These are phyloP conservation scores for Botia kubotai DNA, from an alignment of 2,797 vertebrate genomes.

Conservation along the genomic window DNA sequence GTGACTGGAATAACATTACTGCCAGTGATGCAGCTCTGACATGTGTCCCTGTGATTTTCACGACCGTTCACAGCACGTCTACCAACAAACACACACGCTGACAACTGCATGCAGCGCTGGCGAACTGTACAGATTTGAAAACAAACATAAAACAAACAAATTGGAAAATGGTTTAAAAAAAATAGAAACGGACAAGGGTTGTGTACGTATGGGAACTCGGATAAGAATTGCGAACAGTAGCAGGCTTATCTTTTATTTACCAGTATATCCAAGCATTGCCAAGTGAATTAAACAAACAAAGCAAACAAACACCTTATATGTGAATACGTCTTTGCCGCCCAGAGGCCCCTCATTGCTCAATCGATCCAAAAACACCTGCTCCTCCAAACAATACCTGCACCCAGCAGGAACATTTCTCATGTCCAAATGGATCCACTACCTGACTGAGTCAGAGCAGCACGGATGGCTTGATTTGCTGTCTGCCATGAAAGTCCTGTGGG, in stretches of 20 bases:
- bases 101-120: not conserved
- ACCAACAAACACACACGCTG: conserved; percentile 11
- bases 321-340: conserved; percentile 22
- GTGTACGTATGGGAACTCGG: conserved; percentile 21
- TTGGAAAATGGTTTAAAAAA: conserved; percentile 8
- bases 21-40: conserved; percentile 24
- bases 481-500: not conserved
- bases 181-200: conserved; percentile 14
- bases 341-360: conserved; percentile 35
- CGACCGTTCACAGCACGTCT: not conserved
- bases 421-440: conserved; percentile 34
- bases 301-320: conserved; percentile 20
- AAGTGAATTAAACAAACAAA: conserved; percentile 42
- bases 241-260: conserved; percentile 56
- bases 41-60: conserved; percentile 29
- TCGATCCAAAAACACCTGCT: conserved; percentile 41
- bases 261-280: conserved; percentile 25
- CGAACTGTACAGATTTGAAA: not conserved
- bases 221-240: conserved; percentile 12
- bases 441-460: conserved; percentile 13
- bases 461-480: conserved; percentile 26
- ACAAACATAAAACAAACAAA: conserved; percentile 27
- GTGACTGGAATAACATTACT: conserved; percentile 58
- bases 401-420: conserved; percentile 13
- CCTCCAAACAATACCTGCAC: conserved; percentile 25